Evolutionary conservation across 2,113 vertebrate genomes (phyloP), one percentile per base, ranked within the genome.

Genomic region (Petrocephalus microphthalmus): DNA sequence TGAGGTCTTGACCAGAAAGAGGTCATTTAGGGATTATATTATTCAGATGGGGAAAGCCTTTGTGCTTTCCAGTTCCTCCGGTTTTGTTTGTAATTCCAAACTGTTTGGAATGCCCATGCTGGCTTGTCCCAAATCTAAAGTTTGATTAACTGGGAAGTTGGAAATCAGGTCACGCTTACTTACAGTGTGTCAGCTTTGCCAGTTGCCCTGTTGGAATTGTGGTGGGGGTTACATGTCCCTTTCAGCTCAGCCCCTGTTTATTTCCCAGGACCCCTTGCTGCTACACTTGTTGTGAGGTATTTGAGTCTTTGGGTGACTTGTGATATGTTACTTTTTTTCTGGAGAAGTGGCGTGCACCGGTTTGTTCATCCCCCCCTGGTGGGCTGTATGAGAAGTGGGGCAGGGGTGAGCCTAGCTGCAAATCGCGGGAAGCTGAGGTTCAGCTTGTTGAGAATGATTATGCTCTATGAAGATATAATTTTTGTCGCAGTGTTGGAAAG

Each of bases 311-410:
- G 29, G 37, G 13, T 45, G 37, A 20, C 42, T 82, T 82, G n/a
- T 82, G 22, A 49, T 82, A 82, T n/a, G n/a, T n/a, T n/a, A n/a
- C n/a, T n/a, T n/a, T 82, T 82, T 81, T 47, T 47, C 17, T n/a
- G 45, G 19, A 47, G 37, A 7, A 82, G n/a, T 22, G 8, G n/a
- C n/a, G n/a, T n/a, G n/a, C n/a, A n/a, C n/a, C n/a, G n/a, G n/a
- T n/a, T n/a, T 42, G 47, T 47, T 82, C 22, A 82, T 82, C 78
- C 19, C 78, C 78, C 78, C 49, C 78, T 82, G 78, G 78, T 82
- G 78, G 78, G 42, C 22, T 82, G 78, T 82, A 82, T 22, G 49
- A 49, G 78, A 49, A 82, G n/a, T n/a, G n/a, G n/a, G n/a, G n/a
- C 22, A n/a, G 37, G 37, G 22, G n/a, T 49, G 19, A 83, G 81